Evolutionary conservation across 2,888 invertebrate genomes (phyloP).

Genomic region (Drosophila kuntzei): DNA sequence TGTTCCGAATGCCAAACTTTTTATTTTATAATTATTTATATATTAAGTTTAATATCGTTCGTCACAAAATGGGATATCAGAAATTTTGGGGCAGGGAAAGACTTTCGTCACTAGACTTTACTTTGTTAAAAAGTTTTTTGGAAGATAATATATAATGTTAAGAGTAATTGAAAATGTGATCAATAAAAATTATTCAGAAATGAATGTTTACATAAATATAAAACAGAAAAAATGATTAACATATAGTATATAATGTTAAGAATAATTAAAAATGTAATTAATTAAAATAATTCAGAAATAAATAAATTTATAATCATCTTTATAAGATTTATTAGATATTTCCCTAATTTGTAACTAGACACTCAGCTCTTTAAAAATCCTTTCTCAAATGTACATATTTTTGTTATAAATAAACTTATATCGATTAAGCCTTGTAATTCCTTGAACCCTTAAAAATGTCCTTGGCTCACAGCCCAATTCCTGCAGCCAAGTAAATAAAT

Average conservation of each 20-base stretch:
- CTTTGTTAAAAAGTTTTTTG: too few species aligned
- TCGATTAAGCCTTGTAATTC: conserved; percentile 17
- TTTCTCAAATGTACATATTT: neutral
- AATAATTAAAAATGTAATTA: neutral
- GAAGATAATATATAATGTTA: too few species aligned
- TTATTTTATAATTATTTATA: too few species aligned
- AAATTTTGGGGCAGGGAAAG: too few species aligned
- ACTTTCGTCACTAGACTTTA: too few species aligned
- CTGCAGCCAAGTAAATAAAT: conserved; percentile 29
- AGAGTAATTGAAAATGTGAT: too few species aligned
- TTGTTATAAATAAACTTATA: conserved; percentile 11
- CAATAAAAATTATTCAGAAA: too few species aligned
- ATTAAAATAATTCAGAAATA: too few species aligned
- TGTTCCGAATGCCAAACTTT: too few species aligned
- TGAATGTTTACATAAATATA: too few species aligned
- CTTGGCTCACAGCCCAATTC: conserved; percentile 13
- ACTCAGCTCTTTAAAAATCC: neutral
- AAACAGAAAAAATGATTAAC: neutral
- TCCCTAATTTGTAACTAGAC: neutral
- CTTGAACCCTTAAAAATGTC: conserved; percentile 2
- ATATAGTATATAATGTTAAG: neutral
- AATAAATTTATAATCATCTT: neutral
- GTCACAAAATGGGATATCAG: too few species aligned
- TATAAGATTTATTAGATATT: neutral
- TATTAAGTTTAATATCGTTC: too few species aligned